Conservation (phyloP, 2,113 vertebrate species). For the Pachypanchax playfairii region DNA sequence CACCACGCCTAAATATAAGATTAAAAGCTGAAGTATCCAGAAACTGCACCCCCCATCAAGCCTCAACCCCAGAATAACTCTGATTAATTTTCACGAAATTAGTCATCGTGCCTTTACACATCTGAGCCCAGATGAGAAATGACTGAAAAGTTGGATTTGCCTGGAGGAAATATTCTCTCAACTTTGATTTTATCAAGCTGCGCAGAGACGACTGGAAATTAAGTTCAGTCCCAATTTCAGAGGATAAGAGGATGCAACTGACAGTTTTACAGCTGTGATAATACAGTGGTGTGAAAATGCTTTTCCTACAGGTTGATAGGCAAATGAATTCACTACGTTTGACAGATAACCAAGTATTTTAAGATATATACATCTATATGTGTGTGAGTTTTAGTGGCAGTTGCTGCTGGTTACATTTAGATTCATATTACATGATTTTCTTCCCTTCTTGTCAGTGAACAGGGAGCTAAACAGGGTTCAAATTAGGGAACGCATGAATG, state of each 20-base stretch:
- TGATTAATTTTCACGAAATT: conserved; percentile 71
- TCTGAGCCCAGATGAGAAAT: conserved; percentile 43
- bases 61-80: conserved; percentile 1
- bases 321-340: conserved; percentile 29
- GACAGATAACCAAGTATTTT: conserved; percentile 39
- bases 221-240: conserved; percentile 48
- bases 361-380: conserved; percentile 29
- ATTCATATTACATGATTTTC: conserved; percentile 19
- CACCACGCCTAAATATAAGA: conserved; percentile 51
- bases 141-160: conserved; percentile 49
- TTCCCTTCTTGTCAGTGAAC: conserved; percentile 10
- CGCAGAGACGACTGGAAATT: conserved; percentile 40
- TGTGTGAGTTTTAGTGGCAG: conserved; percentile 28
- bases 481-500: conserved; percentile 9
- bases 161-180: conserved; percentile 55
- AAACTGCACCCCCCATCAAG: conserved; percentile 32
- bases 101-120: conserved; percentile 49
- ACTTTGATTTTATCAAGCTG: conserved; percentile 61
- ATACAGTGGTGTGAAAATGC: conserved; percentile 21
- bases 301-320: conserved; percentile 29
- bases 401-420: conserved; percentile 8
- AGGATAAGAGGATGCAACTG: conserved; percentile 45
- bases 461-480: conserved; percentile 23
- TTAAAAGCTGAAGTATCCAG: conserved; percentile 62
- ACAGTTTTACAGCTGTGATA: conserved; percentile 37